These are phyloP conservation scores for Onthophagus taurus DNA, from an alignment of 1,140 invertebrate species.

Conservation along the genomic window DNA sequence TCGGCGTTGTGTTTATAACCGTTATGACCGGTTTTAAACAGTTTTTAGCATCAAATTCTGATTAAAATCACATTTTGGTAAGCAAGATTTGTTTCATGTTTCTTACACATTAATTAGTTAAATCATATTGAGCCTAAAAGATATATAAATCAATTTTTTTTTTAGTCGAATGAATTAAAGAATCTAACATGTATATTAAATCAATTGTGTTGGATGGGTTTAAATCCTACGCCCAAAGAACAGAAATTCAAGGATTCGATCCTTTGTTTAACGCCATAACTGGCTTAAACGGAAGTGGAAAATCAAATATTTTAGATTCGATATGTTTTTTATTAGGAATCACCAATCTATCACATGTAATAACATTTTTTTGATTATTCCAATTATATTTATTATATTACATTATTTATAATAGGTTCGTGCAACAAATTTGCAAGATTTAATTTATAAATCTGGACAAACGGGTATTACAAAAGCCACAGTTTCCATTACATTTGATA, in stretches of 20 bases:
- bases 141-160: too few relatives aligned
- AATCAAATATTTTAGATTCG: constrained; percentile 96
- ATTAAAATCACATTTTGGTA: background rate
- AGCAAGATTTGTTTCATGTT: background rate
- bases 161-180: background rate
- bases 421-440: constrained; percentile 80
- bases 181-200: constrained; percentile 83
- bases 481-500: constrained; percentile 95
- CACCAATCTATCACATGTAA: constrained; percentile 85
- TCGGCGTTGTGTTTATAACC: too few relatives aligned
- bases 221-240: constrained; percentile 92
- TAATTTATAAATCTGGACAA: constrained; percentile 97
- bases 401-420: constrained; percentile 58
- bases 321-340: constrained; percentile 98
- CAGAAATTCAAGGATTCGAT: constrained; percentile 92
- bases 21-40: background rate
- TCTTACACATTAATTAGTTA: too few relatives aligned
- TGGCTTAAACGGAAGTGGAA: constrained; percentile 97
- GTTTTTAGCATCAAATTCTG: background rate
- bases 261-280: constrained; percentile 97
- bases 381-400: constrained; percentile 13
- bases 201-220: constrained; percentile 93
- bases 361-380: constrained; percentile 20
- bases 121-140: too few relatives aligned
- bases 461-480: constrained; percentile 93